Base-by-base conservation (phyloP, 2,113 vertebrate species). In the Mormyrus iriodes region DNA sequence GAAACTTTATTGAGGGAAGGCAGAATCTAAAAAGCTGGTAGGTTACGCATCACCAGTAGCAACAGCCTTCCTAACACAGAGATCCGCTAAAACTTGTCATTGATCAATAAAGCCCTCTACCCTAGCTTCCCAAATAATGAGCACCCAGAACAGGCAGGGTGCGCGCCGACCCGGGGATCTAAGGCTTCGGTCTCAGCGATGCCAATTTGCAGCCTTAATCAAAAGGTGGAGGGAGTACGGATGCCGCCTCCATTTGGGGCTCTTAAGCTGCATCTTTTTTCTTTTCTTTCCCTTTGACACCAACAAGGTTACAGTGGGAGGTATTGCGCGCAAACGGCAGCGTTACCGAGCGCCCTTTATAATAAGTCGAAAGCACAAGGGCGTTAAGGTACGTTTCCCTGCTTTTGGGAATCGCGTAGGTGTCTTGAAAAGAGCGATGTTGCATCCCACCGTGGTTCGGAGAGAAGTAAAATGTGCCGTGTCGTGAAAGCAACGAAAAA, bases 161-260 rank as follows among this genome's bases (percentile, higher is more conserved):
- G 92, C 94, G 93, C 94, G 95, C 94, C 93, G 92, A 93, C 91
- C 90, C 88, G 91, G 39, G 94, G 95, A 95, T 95, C 93, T 94
- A 90, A 95, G 90, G 93, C 90, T 93, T 93, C 92, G 91, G 93
- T 93, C 90, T 94, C 92, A 85, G 93, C 89, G 31, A 92, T 90
- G 92, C 94, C 94, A 95, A 95, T 95, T 95, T 95, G 92, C 92
- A 89, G 91, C 92, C 92, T 93, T 95, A 95, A 95, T 96, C 94
- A 95, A 95, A 96, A 92, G 90, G 88, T 93, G 92, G 91, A 89
- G 91, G 31, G 10, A 53, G 88, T 69, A 83, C 89, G 89, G 89
- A 88, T 90, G 88, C 90, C 91, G 88, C 91, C 91, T 91, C 90
- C 91, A 82, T 91, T 39, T 83, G 89, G 89, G 85, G 91, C 90